Base-by-base conservation (phyloP, 2,113 vertebrate genomes). In the Trachemys scripta region DNA sequence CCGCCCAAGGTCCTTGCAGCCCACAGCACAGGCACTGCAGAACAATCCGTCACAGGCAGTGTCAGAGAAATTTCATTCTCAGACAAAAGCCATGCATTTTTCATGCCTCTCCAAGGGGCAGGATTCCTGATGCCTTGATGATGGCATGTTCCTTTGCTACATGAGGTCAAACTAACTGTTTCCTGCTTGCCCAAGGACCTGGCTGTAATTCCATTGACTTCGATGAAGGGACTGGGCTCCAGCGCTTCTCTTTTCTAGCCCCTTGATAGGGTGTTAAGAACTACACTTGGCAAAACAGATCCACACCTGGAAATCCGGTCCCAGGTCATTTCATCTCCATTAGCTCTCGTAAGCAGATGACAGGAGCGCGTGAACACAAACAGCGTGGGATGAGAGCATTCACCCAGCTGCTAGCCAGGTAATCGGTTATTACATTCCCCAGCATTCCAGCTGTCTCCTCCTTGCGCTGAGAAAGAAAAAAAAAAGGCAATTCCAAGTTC, bases 361-460 rank as follows among this genome's bases (percentile, higher is more conserved):
- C 95, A 97, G 92, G 89, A 88, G 95, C 94, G 93, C 93, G 89
- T 1, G 96, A 94, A 76, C 91, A 80, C 1, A 93, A 95, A 93
- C 91, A 80, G 97, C 50, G 87, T 96, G 92, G 97, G 97, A 94
- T 95, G 97, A 96, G 96, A 82, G 92, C 84, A 27, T 31, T 96
- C 97, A 89, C 94, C 93, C 96, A 95, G 96, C 96, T 95, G 95
- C 94, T 97, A 25, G 92, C 81, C 96, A 92, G 78, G 83, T n/a
- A 91, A 92, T 94, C 95, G 92, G 95, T 97, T 95, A 92, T 90
- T 96, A 96, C 96, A 92, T 94, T 97, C 89, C 92, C 93, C 95
- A 94, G 93, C 72, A 87, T 50, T 94, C 89, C 96, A 93, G 1
- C 94, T 82, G 92, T 95, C 83, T 45, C 92, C 85, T 82, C 54